Base-by-base conservation (phyloP, 2,888 invertebrate genomes). In the Drosophila monieri region DNA sequence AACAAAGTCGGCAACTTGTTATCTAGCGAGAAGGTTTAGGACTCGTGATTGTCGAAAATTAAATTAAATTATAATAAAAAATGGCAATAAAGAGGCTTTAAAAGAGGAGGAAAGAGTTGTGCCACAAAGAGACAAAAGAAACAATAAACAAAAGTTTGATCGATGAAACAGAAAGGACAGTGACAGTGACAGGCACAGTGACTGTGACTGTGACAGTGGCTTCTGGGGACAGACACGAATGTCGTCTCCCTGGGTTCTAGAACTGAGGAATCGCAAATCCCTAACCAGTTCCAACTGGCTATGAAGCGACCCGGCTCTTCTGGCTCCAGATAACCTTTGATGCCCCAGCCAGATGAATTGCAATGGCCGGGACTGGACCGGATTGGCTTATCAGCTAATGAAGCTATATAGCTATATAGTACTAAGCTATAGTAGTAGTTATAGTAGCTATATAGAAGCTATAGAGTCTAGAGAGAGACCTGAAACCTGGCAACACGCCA, bases 271-370 rank as follows among this genome's bases (percentile, higher is more conserved):
- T 54, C 74, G 60, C 60, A 61, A 81, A 81, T 69, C 66, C 48
- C 55, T 14, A 86, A 73, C 87, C 81, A 57, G 85, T 74, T 39
- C 49, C 1, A 12, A 47, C 78, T 39, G 74, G 76, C 44, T 59
- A 8, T 15, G 5, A 6, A 14, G 25, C 80, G 77, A 81, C 76
- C 81, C 59, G 43, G 18, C 59, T 64, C 12, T n/a, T 27, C 32
- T 14, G 8, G 6, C 41, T n/a, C n/a, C 3, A 23, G 81, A 83
- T 83, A 83, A 86, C 81, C 87, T 68, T 64, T 56, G 23, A 51
- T 49, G 60, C 70, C 43, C 6, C 71, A 54, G 59, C 39, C 48
- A 39, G 68, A 77, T 83, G 68, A 85, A 83, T 77, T 81, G 62
- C 74, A 65, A 67, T 58, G 56, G 30, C 39, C 72, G 72, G 43